Conservation (phyloP, 2,888 invertebrate species). For the Acronicta leporina region DNA sequence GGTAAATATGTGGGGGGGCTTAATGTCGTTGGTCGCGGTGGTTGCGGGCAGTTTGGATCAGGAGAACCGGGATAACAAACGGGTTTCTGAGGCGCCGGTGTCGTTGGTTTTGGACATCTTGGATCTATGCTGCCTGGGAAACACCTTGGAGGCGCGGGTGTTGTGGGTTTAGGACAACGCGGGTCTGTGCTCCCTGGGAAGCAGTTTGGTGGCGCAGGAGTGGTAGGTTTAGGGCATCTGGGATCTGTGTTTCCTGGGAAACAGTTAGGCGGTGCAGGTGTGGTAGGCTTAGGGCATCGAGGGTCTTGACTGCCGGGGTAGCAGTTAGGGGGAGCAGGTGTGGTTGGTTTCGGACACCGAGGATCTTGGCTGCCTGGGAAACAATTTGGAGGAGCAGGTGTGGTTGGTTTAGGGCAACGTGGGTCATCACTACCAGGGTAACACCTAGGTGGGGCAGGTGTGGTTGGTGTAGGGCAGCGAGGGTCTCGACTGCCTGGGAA, state of each 20-base stretch:
- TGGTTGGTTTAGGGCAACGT: slow-evolving; percentile 38
- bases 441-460: slow-evolving; percentile 47
- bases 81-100: slow-evolving; percentile 52
- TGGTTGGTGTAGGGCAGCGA: slow-evolving; percentile 61
- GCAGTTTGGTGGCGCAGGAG: slow-evolving; percentile 50
- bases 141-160: slow-evolving; percentile 61
- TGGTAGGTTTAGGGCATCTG: slow-evolving; percentile 52
- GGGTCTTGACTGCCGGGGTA: slow-evolving; percentile 51
- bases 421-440: slow-evolving; percentile 49
- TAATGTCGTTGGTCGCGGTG: no score
- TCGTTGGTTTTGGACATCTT: slow-evolving; percentile 64
- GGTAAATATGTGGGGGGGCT: no score
- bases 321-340: slow-evolving; percentile 54
- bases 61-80: no score
- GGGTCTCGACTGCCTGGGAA: slow-evolving; percentile 59
- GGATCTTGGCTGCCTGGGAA: slow-evolving; percentile 68
- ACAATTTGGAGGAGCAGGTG: slow-evolving; percentile 49
- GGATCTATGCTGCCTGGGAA: slow-evolving; percentile 58
- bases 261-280: slow-evolving; percentile 63
- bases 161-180: slow-evolving; percentile 62
- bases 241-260: slow-evolving; percentile 68
- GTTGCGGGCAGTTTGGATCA: no score
- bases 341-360: slow-evolving; percentile 60
- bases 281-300: slow-evolving; percentile 60
- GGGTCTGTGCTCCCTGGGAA: slow-evolving; percentile 53